Conservation (phyloP, 2,797 vertebrate species). For the Gadopsis bispinosus region DNA sequence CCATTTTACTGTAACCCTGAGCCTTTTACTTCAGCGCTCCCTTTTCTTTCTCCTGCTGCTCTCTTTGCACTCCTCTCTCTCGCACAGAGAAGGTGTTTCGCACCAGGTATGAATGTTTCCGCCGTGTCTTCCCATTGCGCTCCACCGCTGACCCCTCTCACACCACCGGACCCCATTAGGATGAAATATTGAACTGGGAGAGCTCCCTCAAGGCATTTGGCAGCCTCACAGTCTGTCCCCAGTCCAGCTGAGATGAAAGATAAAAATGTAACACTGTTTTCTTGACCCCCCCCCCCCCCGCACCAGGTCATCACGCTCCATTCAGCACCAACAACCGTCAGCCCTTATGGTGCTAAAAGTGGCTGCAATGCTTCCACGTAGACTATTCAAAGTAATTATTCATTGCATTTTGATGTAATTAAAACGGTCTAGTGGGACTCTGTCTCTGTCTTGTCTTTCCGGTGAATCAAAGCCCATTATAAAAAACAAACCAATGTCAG, state of each 20-base stretch:
- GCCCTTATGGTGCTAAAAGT: background rate
- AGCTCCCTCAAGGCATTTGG: conserved; percentile 61
- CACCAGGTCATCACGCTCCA: conserved; percentile 15
- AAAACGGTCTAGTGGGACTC: conserved; percentile 19
- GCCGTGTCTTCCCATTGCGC: conserved; percentile 40
- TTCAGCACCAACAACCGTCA: conserved; percentile 9
- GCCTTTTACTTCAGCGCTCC: background rate
- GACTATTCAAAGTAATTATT: conserved; percentile 31
- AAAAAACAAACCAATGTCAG: background rate
- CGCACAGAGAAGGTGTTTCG: conserved; percentile 37
- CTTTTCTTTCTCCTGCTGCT: conserved; percentile 3
- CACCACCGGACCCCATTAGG: conserved; percentile 64
- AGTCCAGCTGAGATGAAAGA: conserved; percentile 60
- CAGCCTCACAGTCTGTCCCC: conserved; percentile 35
- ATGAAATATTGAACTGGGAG: conserved; percentile 72
- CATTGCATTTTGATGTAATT: conserved; percentile 10
- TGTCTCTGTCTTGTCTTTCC: background rate
- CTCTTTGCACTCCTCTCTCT: conserved; percentile 25
- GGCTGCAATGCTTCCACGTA: background rate
- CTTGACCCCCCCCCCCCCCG: background rate
- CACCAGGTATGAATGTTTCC: conserved; percentile 53
- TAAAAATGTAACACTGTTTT: conserved; percentile 50
- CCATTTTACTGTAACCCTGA: conserved; percentile 25
- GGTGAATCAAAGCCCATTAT: conserved; percentile 6
- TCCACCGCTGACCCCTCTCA: conserved; percentile 69